phyloP scores from a whole-genome alignment of 2,797 vertebrate genomes.

The Meriones psammophilus region DNA sequence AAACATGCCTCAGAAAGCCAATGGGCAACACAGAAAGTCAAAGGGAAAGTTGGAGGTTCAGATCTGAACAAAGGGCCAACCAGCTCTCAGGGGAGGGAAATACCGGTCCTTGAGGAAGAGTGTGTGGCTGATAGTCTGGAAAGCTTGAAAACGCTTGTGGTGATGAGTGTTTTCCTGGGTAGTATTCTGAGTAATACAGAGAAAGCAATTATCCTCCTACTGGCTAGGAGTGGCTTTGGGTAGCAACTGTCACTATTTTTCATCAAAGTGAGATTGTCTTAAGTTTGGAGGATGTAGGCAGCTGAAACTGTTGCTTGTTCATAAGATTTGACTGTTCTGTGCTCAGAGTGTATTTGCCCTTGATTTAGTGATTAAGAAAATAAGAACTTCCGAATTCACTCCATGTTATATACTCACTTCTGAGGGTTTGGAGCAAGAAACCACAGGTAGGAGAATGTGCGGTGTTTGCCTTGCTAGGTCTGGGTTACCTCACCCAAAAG shows the following conservation, averaged over 20 bases:
- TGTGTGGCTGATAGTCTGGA: background rate
- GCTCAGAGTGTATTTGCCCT: background rate
- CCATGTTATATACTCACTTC: background rate
- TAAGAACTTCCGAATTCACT: background rate
- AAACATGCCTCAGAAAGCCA: background rate
- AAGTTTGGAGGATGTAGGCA: background rate
- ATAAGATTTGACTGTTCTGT: constrained; percentile 55
- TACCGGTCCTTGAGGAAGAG: background rate
- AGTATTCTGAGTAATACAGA: constrained; percentile 24
- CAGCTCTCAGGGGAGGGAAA: background rate
- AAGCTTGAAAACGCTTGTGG: background rate
- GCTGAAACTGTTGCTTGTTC: background rate
- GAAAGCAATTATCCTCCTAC: background rate
- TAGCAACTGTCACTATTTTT: background rate
- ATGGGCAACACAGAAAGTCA: background rate
- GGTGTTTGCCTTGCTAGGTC: background rate
- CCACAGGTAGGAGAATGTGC: background rate
- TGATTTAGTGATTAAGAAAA: background rate
- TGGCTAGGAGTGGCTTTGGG: background rate
- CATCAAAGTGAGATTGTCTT: background rate
- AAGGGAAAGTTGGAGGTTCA: background rate
- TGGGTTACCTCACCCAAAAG: background rate
- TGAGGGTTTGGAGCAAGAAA: background rate
- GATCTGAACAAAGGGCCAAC: background rate
- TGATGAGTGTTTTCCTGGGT: background rate